Evolutionary conservation across 2,888 invertebrate genomes (phyloP), one percentile per base, ranked within the genome.

Genomic region (Coenonympha arcania): DNA sequence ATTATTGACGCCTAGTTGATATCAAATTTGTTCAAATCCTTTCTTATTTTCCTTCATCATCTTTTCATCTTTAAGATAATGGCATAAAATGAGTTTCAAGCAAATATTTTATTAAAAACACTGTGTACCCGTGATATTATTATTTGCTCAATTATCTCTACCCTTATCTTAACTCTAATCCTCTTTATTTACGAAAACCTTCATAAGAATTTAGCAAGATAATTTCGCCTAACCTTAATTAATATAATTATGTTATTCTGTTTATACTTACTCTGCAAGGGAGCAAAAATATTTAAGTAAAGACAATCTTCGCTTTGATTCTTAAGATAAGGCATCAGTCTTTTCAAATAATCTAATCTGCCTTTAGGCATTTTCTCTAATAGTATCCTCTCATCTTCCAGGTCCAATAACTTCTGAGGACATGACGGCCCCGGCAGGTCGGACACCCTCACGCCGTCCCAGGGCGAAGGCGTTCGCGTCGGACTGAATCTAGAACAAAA

Each of bases 221-320:
- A n/a, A n/a, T n/a, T n/a, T n/a, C n/a, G n/a, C n/a, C n/a, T n/a
- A n/a, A n/a, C n/a, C n/a, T n/a, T n/a, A n/a, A n/a, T n/a, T n/a
- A n/a, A n/a, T n/a, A n/a, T n/a, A n/a, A n/a, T n/a, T n/a, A n/a
- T n/a, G n/a, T n/a, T n/a, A n/a, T n/a, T n/a, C n/a, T n/a, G n/a
- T 48, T 41, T 37, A 43, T 65, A 86, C 91, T 90, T 87, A 97
- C 97, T 95, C 91, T 94, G 93, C 69, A 93, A 92, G 54, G 98
- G 98, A 34, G 96, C 94, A 88, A 96, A 99, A 75, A 99, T 93
- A 87, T 99, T 99, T 79, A 99, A 91, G 84, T 96, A 97, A 62
- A 99, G 91, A 79, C 99, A 99, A 89, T 99, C 98, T 89, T 99
- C 99, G 77, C 93, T 95, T 89, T 98, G 97, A 84, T 96, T 93